Percentiles rank a stretch among this genome's conserved stretches.
These are phyloP conservation scores for Australoheros facetus DNA, from an alignment of 2,797 vertebrate species.

Conservation along the genomic window DNA sequence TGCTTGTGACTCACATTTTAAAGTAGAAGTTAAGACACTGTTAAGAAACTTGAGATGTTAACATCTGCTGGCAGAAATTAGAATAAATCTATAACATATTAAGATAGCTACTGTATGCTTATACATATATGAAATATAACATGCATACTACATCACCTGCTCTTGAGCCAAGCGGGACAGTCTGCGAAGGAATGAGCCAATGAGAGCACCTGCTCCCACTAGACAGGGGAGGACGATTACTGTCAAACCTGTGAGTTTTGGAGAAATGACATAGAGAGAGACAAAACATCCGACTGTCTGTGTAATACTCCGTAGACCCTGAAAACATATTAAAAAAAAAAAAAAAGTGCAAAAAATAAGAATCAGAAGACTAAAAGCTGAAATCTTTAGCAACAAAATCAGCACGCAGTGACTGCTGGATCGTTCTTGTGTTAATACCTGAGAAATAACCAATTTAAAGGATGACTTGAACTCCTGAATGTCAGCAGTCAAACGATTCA, in stretches of 20 bases:
- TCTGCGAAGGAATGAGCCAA: constrained; percentile 89
- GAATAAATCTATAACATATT: not conserved
- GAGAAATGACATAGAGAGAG: constrained; percentile 92
- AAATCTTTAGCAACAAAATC: not conserved
- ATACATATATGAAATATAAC: not conserved
- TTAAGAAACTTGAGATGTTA: not conserved
- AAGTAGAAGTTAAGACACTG: not conserved
- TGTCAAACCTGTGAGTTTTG: constrained; percentile 90
- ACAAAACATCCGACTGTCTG: constrained; percentile 91
- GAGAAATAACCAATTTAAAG: constrained; percentile 94
- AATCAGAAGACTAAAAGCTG: not conserved
- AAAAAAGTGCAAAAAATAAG: not conserved
- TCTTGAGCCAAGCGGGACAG: constrained; percentile 92
- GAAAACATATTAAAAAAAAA: constrained; percentile 12
- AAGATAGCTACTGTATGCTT: not conserved
- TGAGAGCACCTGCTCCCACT: constrained; percentile 86
- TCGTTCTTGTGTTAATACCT: constrained; percentile 78
- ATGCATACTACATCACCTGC: constrained; percentile 80
- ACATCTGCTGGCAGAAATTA: not conserved
- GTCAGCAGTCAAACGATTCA: constrained; percentile 91
- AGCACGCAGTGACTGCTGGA: not conserved
- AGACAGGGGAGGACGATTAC: constrained; percentile 86
- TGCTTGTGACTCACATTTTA: not conserved
- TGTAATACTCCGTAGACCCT: constrained; percentile 93
- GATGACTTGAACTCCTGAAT: constrained; percentile 98